Conservation (phyloP, 2,113 vertebrate genomes). For the Neotragus pygmaeus region DNA sequence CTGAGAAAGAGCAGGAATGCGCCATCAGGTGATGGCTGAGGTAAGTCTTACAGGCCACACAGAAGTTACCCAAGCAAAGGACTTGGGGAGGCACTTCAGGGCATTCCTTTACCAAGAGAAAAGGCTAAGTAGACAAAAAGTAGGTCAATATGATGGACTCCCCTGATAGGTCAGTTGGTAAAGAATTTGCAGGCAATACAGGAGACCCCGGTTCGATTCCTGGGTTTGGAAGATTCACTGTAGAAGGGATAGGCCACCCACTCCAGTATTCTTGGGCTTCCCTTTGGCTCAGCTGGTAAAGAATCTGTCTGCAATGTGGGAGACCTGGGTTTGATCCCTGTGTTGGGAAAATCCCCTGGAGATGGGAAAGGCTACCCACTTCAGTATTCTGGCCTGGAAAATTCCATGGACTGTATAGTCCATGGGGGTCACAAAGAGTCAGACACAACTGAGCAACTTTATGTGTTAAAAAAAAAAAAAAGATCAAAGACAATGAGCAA, state of each 20-base stretch:
- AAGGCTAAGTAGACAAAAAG: background rate
- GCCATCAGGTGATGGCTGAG: background rate
- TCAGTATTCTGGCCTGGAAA: background rate
- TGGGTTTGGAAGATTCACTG: background rate
- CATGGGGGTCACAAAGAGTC: background rate
- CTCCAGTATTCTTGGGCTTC: background rate
- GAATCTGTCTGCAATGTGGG: too few species aligned
- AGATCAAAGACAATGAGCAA: background rate
- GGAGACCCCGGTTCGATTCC: rapidly evolving
- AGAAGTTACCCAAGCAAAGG: background rate
- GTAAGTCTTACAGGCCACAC: background rate
- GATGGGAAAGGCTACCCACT: background rate
- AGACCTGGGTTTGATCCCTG: background rate
- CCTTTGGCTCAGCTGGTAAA: too few species aligned
- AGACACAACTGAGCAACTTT: background rate
- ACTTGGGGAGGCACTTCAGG: background rate
- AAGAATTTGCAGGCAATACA: background rate
- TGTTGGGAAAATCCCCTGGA: background rate
- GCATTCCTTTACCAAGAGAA: background rate
- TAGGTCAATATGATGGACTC: background rate
- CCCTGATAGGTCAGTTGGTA: background rate
- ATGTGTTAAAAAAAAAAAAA: background rate
- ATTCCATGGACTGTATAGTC: background rate
- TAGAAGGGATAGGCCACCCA: background rate
- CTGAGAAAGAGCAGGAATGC: background rate